Percentiles rank a stretch among this genome's conserved stretches.
These are phyloP conservation scores for Enchytraeus crypticus DNA, from an alignment of 2,888 invertebrate genomes.

Conservation along the genomic window DNA sequence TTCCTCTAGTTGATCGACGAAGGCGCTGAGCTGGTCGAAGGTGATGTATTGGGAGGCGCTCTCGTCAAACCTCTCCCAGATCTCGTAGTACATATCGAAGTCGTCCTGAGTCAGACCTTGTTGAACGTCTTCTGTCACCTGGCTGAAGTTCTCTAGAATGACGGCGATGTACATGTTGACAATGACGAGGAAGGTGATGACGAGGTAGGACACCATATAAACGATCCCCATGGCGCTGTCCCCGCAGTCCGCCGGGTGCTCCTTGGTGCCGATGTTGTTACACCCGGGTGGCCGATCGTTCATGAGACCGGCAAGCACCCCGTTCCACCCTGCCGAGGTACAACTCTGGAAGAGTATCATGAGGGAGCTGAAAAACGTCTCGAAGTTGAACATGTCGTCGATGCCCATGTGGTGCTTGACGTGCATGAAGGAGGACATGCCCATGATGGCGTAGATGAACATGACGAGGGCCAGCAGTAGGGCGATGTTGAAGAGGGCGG, in stretches of 20 bases:
- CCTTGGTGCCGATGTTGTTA: background rate
- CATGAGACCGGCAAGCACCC: slow-evolving; percentile 86
- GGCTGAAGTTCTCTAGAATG: slow-evolving; percentile 96
- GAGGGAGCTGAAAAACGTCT: slow-evolving; percentile 96
- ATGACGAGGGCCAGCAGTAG: slow-evolving; percentile 92
- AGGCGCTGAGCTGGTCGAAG: slow-evolving; percentile 81
- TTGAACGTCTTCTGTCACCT: too few species aligned
- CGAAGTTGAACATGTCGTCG: slow-evolving; percentile 99
- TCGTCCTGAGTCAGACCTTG: too few species aligned
- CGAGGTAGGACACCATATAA: slow-evolving; percentile 87
- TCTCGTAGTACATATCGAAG: too few species aligned
- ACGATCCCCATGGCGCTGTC: slow-evolving; percentile 87
- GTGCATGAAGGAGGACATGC: slow-evolving; percentile 99
- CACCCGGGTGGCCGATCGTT: slow-evolving; percentile 54
- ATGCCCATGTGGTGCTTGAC: slow-evolving; percentile 83
- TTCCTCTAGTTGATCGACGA: slow-evolving; percentile 89
- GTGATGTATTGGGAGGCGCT: slow-evolving; percentile 94
- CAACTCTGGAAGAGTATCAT: slow-evolving; percentile 93
- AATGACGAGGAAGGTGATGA: slow-evolving; percentile 95
- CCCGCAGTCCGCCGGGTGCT: slow-evolving; percentile 64
- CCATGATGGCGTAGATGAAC: slow-evolving; percentile 99
- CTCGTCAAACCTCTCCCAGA: slow-evolving; percentile 93
- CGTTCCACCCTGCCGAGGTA: too few species aligned
- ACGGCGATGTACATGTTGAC: too few species aligned
- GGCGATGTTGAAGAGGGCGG: too few species aligned